Base-by-base conservation (phyloP, 92 coral and sea anemone species). In the Epizoanthus illoricatus region DNA sequence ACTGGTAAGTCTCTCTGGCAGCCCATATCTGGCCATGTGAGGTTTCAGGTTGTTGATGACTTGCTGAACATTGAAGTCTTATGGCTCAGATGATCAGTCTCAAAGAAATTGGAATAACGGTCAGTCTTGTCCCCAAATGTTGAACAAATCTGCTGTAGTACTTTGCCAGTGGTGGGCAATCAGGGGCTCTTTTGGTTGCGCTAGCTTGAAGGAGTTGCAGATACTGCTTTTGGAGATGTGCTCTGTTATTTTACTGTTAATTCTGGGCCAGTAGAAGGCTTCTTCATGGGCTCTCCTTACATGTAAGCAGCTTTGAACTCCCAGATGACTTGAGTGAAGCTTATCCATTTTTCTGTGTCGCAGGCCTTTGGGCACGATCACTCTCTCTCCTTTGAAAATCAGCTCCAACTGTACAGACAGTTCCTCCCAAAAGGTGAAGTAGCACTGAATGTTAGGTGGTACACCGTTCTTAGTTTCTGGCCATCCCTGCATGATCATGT, bases 41-140 rank as follows among this genome's bases (percentile, higher is more conserved):
- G 71, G 71, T 62, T 88, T 84, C 18, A 84, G 85, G 63, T 84
- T 79, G 54, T 42, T 33, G 68, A 83, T 83, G 5, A 83, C 84
- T n/a, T 17, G 73, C 84, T 66, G 23, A n/a, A n/a, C n/a, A n/a
- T 58, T 56, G 90, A 63, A 16, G 87, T 76, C 57, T 60, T 76
- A 40, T 61, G 7, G 10, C 3, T 64, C 52, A 82, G 84, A 1
- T 65, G 39, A 76, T 87, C 86, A 57, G 75, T 17, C 59, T 74
- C 33, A 28, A 28, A 28, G 33, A 28, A 28, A 28, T 28, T 28
- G 33, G 33, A 28, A 28, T 28, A 28, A 28, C 33, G 33, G 33
- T 28, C 33, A 28, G 33, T 28, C 33, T 28, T 28, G 33, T 28
- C 33, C 33, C 33, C 33, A 55, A n/a, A 57, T 60, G 58, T 65